These are phyloP conservation scores for Bruchidius siliquastri DNA, from an alignment of 2,888 invertebrate genomes.

Conservation along the genomic window DNA sequence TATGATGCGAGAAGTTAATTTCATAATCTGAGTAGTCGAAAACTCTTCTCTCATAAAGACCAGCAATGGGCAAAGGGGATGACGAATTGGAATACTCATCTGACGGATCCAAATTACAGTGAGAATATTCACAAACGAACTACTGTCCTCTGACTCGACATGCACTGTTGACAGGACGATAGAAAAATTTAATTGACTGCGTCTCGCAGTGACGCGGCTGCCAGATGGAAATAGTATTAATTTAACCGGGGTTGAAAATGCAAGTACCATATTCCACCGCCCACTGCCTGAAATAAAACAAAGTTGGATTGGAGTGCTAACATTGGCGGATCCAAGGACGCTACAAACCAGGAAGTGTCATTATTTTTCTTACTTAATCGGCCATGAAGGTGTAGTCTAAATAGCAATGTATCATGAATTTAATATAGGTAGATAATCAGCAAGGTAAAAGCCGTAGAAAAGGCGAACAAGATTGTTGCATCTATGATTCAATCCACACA, in stretches of 20 bases:
- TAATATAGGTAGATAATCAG: no score
- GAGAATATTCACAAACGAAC: background rate
- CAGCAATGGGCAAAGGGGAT: background rate
- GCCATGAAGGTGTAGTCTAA: no score
- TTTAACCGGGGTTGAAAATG: background rate
- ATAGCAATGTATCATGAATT: no score
- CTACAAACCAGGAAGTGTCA: no score
- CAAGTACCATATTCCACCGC: background rate
- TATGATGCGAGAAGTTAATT: no score
- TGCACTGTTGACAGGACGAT: background rate
- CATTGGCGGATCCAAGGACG: background rate
- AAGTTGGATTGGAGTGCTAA: background rate
- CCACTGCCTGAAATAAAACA: background rate
- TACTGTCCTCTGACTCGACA: background rate
- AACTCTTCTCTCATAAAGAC: background rate
- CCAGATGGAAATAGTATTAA: slow-evolving; percentile 4
- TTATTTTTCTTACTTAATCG: no score
- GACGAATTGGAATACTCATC: background rate
- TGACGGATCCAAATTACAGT: background rate
- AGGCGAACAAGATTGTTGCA: no score
- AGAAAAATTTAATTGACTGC: slow-evolving; percentile 6
- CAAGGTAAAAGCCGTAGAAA: no score
- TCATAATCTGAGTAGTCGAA: background rate
- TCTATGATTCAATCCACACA: no score
- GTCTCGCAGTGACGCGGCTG: background rate